These are phyloP conservation scores for Lagodon rhomboides DNA, from an alignment of 2,797 vertebrate genomes.

Conservation along the genomic window DNA sequence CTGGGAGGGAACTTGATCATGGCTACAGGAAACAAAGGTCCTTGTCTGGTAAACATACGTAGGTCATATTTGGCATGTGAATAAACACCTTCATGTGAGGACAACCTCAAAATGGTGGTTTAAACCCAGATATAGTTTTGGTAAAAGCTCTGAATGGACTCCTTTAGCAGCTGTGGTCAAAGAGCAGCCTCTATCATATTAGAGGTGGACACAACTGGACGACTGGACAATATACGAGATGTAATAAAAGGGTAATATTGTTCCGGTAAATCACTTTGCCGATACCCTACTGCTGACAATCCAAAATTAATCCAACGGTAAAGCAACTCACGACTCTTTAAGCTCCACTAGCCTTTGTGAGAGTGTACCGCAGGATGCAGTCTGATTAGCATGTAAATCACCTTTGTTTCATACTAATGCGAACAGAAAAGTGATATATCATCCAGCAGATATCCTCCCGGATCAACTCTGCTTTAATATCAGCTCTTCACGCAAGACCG, in stretches of 20 bases:
- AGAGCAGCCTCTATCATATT: slow-evolving; percentile 16
- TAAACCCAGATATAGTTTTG: not conserved
- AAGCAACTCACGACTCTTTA: slow-evolving; percentile 5
- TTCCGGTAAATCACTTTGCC: slow-evolving; percentile 31
- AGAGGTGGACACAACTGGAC: slow-evolving; percentile 15
- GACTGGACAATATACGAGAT: slow-evolving; percentile 27
- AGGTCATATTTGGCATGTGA: not conserved
- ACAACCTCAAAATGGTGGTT: not conserved
- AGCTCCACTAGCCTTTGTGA: not conserved
- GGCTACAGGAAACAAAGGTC: not conserved
- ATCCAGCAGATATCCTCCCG: slow-evolving; percentile 18
- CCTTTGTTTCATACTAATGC: slow-evolving; percentile 31
- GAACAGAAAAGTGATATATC: slow-evolving; percentile 5
- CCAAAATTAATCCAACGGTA: not conserved
- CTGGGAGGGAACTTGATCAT: not conserved
- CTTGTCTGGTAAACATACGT: not conserved
- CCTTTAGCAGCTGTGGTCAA: not conserved
- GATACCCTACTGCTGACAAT: slow-evolving; percentile 18
- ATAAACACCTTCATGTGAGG: not conserved
- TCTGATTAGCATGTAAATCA: slow-evolving; percentile 24
- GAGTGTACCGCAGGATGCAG: not conserved
- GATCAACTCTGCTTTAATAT: slow-evolving; percentile 26
- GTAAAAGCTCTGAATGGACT: not conserved
- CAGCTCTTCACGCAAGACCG: too few species aligned
- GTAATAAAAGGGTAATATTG: slow-evolving; percentile 34